A percentile compares a stretch with the other conserved stretches of the same genome.
Evolutionary conservation across 2,888 invertebrate genomes (phyloP).

Genomic region (Poecilus cupreus): DNA sequence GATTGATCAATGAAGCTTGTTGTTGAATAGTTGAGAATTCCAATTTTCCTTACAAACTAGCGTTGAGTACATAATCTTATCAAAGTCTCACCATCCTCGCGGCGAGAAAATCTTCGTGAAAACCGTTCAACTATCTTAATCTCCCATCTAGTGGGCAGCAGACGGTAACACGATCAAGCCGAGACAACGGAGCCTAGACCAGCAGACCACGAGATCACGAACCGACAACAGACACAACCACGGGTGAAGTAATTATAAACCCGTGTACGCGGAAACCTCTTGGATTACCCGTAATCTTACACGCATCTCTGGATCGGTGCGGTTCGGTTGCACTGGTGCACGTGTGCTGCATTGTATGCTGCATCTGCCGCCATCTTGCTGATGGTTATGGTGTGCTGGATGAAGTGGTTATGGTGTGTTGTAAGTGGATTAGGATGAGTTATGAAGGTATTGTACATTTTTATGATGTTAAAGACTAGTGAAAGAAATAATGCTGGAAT

Average conservation of each 20-base stretch:
- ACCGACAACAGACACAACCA: background rate
- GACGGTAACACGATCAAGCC: slow-evolving; percentile 6
- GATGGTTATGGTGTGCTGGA: background rate
- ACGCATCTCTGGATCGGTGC: background rate
- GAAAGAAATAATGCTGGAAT: too few species aligned
- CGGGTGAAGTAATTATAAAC: slow-evolving; percentile 23
- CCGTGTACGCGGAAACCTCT: slow-evolving; percentile 15
- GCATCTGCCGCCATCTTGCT: background rate
- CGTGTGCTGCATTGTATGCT: background rate
- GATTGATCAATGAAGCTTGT: too few species aligned
- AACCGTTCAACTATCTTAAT: too few species aligned
- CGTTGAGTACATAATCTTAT: too few species aligned
- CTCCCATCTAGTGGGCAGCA: background rate
- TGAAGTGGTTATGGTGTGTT: too few species aligned
- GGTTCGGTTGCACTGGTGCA: background rate
- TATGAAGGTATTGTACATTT: too few species aligned
- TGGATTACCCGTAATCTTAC: slow-evolving; percentile 41
- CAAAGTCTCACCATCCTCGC: too few species aligned
- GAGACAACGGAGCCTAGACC: background rate
- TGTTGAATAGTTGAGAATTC: too few species aligned
- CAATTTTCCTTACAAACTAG: too few species aligned
- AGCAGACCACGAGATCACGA: slow-evolving; percentile 5
- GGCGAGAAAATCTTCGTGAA: too few species aligned
- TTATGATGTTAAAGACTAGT: too few species aligned
- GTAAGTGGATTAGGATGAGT: too few species aligned